Evolutionary conservation across 2,888 invertebrate genomes (phyloP), one percentile per base, ranked within the genome.

Genomic region (Acrobeloides nanus): DNA sequence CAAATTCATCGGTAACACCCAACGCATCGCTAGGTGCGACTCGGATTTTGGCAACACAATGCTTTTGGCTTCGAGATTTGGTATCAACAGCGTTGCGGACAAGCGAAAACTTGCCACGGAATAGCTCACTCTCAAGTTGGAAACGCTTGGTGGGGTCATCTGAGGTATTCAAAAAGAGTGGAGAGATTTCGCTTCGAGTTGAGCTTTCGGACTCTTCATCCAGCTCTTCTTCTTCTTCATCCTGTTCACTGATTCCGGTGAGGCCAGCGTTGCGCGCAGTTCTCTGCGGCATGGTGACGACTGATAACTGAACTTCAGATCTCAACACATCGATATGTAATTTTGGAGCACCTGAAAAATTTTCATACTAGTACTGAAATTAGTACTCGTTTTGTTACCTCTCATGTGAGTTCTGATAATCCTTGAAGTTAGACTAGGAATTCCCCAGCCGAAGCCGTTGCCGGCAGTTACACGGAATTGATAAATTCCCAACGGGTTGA

Each of bases 401-500:
- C 64, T 52, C 23, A 58, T 63, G 51, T 74, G 73, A 4, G 73
- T 74, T 24, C 69, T 62, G 17, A 73, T 66, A 33, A 74, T 74
- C 38, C 74, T 41, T 37, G 62, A 61, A 38, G 87, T 84, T 55
- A 86, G 84, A 7, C 53, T 54, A 15, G 58, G 51, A 2, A 86
- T 86, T 76, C 92, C 88, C 85, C 88, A 88, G 0, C 93, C 93
- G 71, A 93, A 87, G 43, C 83, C 82, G 77, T 95, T 95, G 59
- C 83, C 81, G 0, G 89, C 87, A 0, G 87, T 83, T 25, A 93
- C 79, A 49, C 92, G 81, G 79, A 93, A 72, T 62, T 87, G 84
- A 76, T 95, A 92, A 66, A 83, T 83, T 43, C 45, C 45, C 8
- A 15, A 18, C 0, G 87, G 83, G 43, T 81, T 78, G n/a, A 95